These are phyloP conservation scores for human DNA, from an alignment of 2,113 vertebrate species.

Conservation along the genomic window DNA sequence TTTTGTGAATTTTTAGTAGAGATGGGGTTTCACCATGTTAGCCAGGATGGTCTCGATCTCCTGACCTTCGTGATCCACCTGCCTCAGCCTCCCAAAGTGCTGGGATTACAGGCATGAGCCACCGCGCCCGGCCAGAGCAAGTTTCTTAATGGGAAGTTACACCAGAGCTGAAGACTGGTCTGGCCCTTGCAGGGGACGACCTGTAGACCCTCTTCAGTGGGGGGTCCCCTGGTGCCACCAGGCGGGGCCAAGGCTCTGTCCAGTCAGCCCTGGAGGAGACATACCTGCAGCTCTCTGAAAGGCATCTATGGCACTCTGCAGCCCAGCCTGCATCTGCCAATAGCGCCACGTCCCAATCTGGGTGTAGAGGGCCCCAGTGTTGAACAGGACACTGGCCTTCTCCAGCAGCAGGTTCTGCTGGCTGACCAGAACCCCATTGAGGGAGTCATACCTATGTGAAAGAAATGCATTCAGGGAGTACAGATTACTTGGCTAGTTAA, in stretches of 20 bases:
- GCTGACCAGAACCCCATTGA: constrained; percentile 95
- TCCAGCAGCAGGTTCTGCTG: constrained; percentile 95
- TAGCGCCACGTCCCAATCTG: constrained; percentile 94
- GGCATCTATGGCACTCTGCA: constrained; percentile 89
- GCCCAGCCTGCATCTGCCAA: constrained; percentile 87
- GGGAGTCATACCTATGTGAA: constrained; percentile 93
- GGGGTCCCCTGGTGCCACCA: not conserved
- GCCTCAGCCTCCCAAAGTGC: too few relatives aligned
- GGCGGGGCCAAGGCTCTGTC: not conserved
- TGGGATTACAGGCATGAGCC: too few relatives aligned
- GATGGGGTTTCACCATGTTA: too few relatives aligned
- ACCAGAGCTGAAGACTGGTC: not conserved
- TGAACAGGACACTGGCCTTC: constrained; percentile 96
- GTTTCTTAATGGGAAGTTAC: not conserved
- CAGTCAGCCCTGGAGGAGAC: not conserved
- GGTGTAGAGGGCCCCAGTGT: constrained; percentile 93
- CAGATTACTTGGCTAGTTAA: not conserved
- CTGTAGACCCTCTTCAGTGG: not conserved
- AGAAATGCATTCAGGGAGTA: not conserved
- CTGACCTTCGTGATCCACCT: too few relatives aligned
- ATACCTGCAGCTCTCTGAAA: constrained; percentile 92
- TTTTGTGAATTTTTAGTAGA: too few relatives aligned
- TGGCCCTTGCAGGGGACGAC: not conserved
- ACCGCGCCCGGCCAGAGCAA: not conserved
- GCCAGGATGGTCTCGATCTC: too few relatives aligned